Base-by-base conservation (phyloP, 2,888 invertebrate species). In the Acanthopleura granulata region DNA sequence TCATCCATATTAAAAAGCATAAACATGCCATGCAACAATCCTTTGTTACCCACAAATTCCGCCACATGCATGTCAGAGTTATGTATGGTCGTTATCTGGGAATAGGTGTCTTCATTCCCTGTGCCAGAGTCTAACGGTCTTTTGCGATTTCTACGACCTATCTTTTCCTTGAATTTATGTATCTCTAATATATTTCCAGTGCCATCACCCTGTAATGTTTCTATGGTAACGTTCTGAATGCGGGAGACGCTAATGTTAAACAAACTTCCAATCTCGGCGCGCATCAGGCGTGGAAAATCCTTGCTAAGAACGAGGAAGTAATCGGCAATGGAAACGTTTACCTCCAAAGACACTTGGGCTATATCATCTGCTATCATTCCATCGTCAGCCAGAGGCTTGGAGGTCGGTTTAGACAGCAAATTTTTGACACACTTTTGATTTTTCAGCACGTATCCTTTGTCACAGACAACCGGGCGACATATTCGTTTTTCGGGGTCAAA, bases 381-480 rank as follows among this genome's bases (percentile, higher is more conserved):
- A 22, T 66, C 66, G 16, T 66, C 27, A 66, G 25, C 25, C 6
- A 6, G 15, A 22, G 66, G 66, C 16, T 27, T 66, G 16, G 29
- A 66, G 1, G 71, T 40, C 25, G n/a, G 14, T 18, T 18, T 27
- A 3, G 16, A 16, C 18, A 16, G 9, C 6, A 72, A 62, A 1
- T 50, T 70, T 18, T 74, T 76, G 30, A 73, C 72, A 72, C 85
- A 85, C 1, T 73, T 75, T n/a, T 79, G 76, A 14, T 80, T 77
- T 1, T 79, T 75, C 0, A 84, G 75, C 3, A 77, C 50, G 71
- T 84, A 83, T 0, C 81, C 81, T 6, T 72, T 73, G 18, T 75
- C 75, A 72, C 86, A 85, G 0, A 76, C 76, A 1, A 85, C 80
- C 0, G 76, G 73, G 6, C 83, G 74, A 75, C 87, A 87, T 57